Evolutionary conservation across 2,888 invertebrate species (phyloP), one percentile per base, ranked within the genome.

Genomic region (Boloria euphrosyne): DNA sequence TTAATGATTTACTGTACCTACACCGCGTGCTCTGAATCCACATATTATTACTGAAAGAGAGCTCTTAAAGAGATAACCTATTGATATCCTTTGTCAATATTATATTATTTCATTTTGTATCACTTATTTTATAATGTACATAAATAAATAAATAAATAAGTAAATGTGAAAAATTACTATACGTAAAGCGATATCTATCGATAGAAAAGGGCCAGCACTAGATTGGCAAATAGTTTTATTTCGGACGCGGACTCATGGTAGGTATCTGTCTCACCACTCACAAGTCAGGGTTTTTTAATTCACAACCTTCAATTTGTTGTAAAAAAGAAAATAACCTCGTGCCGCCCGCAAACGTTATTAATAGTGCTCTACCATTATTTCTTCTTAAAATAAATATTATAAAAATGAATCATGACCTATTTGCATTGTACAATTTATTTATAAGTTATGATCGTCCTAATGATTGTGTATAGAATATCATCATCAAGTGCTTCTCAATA

Each of bases 151-250:
- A n/a, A n/a, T n/a, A n/a, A n/a, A n/a, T n/a, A n/a, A n/a, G n/a
- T n/a, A 38, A 10, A 22, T 22, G 22, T 22, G 1, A 22, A 2
- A 22, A 38, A 10, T 7, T 38, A 38, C 10, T 10, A 38, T 38
- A 10, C 31, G 17, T 22, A 58, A 47, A 47, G 27, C 13, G 16
- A 31, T 13, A 49, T 1, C 10, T 61, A 65, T 71, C 63, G 67
- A 64, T 54, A 13, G 38, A 49, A 44, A 2, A 27, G 27, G 13
- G 43, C 10, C 74, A 71, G 55, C 71, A 73, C 74, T 72, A 74
- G 47, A 67, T 74, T 72, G 62, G 73, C 72, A 68, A 74, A 74
- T 75, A 77, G 75, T 77, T 77, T 78, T 76, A 78, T 78, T 78
- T 76, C 71, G 75, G 75, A 71, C 69, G 54, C 62, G 69, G 71